Base-by-base conservation (phyloP, 2,797 vertebrate genomes). In the Cuniculus paca region DNA sequence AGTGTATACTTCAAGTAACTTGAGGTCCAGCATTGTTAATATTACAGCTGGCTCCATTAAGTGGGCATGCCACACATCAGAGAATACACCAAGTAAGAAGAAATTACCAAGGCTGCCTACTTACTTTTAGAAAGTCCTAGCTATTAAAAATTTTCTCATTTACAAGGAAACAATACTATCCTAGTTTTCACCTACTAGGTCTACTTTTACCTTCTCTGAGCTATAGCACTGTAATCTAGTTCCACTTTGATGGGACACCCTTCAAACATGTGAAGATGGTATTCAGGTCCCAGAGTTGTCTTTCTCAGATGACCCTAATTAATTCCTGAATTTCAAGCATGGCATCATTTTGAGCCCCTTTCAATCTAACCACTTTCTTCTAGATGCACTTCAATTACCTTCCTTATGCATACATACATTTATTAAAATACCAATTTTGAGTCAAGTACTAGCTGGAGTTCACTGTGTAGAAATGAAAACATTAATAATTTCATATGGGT, bases 311-410 rank as follows among this genome's bases (percentile, higher is more conserved):
- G 84, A 95, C 85, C 24, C 88, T 75, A 42, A 70, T 52, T 22
- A 95, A 56, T 82, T 95, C 63, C 61, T 56, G 82, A 88, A 91
- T 81, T 89, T 24, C 68, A 86, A 95, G 72, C 16, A 94, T 88
- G n/a, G 63, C 56, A 91, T 90, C 20, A 97, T 58, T 90, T 58
- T 91, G 16, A 93, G 54, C 86, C 10, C 28, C 60, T 61, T 48
- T 85, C 17, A 82, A 85, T 26, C 80, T 74, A 74, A 80, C 85
- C 74, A 91, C n/a, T 63, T 77, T 78, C 39, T 91, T 93, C 80
- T 91, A 75, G 60, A 91, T 75, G 16, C 2, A 85, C 48, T 88
- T 91, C 16, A 95, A 68, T 82, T 84, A 88, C 48, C 58, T 93
- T 93, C 3, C 2, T 36, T 50, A 85, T 5, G 42, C 17, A 90